Base-by-base conservation (phyloP, 2,113 vertebrate genomes). In the Myiopsitta monachus region DNA sequence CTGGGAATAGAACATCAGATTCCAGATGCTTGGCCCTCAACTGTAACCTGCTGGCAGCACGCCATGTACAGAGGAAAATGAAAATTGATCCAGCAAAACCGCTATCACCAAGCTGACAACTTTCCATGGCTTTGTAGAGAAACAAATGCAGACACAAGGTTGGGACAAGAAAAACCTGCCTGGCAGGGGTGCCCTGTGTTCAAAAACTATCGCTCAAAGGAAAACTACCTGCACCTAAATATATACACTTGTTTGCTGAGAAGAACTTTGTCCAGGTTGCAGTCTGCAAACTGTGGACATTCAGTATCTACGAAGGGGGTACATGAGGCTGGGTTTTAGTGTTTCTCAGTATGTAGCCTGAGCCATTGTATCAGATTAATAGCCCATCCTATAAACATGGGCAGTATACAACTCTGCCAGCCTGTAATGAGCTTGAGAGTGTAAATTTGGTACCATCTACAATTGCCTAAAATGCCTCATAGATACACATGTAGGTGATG, bases 1-100 rank as follows among this genome's bases (percentile, higher is more conserved):
- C 15, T 92, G 51, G 30, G 54, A 95, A 86, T 67, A 91, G 63
- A 91, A 77, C 12, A 41, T 36, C 31, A 49, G 38, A 90, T 79
- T 77, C 28, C 31, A 66, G 31, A 74, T 67, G 36, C 55, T 51
- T 90, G 26, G 19, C 18, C 49, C 33, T 27, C 18, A 68, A 12
- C 24, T 59, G 19, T 77, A 86, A 74, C 13, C 63, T 85, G 18
- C 16, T 83, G 43, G 33, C 28, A 70, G 31, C 2, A 1, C 0
- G 6, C 13, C 57, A 39, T 0, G 0, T 21, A 54, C 31, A 74
- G 33, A 74, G 30, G 88, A 88, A 91, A 78, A 87, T 28, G 14
- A 85, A 66, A 80, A 70, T 11, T 43, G 31, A 83, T 63, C 36
- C 61, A 78, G 21, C 21, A 78, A 61, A 83, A 59, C 46, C 67